Evolutionary conservation across 2,113 vertebrate species (phyloP).

Genomic region (Ammodytes marinus): DNA sequence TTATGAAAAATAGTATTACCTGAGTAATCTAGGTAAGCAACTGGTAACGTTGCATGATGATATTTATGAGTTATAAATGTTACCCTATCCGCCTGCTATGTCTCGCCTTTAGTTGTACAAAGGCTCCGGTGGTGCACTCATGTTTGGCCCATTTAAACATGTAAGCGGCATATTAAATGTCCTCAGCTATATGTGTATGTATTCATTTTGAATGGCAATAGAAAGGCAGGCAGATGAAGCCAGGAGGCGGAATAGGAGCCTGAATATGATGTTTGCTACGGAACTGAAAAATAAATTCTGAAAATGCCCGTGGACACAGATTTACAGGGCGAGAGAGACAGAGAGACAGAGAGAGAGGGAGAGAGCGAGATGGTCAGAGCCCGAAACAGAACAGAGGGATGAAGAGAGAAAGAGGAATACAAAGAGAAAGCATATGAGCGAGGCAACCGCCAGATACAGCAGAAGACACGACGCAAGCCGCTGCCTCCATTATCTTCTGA

Average conservation of each 20-base stretch:
- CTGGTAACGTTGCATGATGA: no score
- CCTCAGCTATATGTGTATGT: constrained; percentile 20
- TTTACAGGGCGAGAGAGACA: constrained; percentile 38
- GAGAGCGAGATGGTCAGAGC: constrained; percentile 24
- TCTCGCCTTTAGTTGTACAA: neutral
- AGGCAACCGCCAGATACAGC: constrained; percentile 43
- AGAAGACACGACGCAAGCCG: constrained; percentile 19
- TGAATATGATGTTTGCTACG: constrained; percentile 54
- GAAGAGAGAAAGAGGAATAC: constrained; percentile 39
- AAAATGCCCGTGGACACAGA: constrained; percentile 66
- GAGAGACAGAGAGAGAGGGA: constrained; percentile 22
- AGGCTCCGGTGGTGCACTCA: constrained; percentile 18
- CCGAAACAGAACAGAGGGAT: constrained; percentile 29
- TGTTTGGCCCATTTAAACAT: constrained; percentile 57
- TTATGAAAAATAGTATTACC: no score
- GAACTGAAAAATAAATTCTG: constrained; percentile 59
- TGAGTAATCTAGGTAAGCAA: no score
- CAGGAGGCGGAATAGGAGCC: constrained; percentile 42
- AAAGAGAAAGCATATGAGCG: constrained; percentile 41
- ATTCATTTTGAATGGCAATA: constrained; percentile 11
- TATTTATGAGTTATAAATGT: no score
- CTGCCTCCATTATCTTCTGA: constrained; percentile 54
- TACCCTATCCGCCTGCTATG: no score
- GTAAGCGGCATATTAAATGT: constrained; percentile 66
- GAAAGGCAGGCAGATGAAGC: constrained; percentile 53